These are phyloP conservation scores for Lucifuga dentata DNA, from an alignment of 2,113 vertebrate species.

Conservation along the genomic window DNA sequence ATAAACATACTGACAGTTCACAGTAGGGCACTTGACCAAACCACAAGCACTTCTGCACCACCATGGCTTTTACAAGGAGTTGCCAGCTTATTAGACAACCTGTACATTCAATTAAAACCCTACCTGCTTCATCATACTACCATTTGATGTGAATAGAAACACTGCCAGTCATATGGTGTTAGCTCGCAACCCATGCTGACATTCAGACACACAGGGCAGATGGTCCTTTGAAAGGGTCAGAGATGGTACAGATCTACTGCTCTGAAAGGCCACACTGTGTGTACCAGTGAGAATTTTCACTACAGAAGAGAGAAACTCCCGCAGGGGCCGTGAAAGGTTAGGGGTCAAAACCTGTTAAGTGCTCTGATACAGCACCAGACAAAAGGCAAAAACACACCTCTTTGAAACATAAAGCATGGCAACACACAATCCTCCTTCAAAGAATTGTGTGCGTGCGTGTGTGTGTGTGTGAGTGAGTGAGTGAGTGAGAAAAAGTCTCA, in stretches of 20 bases:
- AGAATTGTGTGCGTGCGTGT: too few species aligned
- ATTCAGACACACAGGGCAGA: slow-evolving; percentile 34
- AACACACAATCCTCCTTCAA: too few species aligned
- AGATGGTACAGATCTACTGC: slow-evolving; percentile 29
- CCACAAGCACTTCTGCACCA: too few species aligned
- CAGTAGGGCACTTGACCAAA: too few species aligned
- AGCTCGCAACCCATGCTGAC: slow-evolving; percentile 4
- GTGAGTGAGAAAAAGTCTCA: too few species aligned
- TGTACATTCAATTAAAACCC: background rate
- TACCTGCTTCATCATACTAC: background rate
- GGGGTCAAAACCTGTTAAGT: slow-evolving; percentile 23
- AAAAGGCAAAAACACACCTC: slow-evolving; percentile 15
- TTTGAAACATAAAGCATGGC: slow-evolving; percentile 26
- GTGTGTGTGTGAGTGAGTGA: background rate
- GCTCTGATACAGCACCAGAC: slow-evolving; percentile 32
- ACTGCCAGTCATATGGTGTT: background rate
- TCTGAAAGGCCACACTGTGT: slow-evolving; percentile 66
- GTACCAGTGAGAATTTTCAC: slow-evolving; percentile 16
- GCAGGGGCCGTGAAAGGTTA: slow-evolving; percentile 37
- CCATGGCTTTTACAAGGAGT: too few species aligned
- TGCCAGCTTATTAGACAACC: too few species aligned
- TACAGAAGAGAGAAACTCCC: slow-evolving; percentile 51
- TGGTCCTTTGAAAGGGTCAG: slow-evolving; percentile 54
- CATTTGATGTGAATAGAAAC: background rate
- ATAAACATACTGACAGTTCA: too few species aligned